Base-by-base conservation (phyloP, 1,140 invertebrate species). In the Hycleus phaleratus region DNA sequence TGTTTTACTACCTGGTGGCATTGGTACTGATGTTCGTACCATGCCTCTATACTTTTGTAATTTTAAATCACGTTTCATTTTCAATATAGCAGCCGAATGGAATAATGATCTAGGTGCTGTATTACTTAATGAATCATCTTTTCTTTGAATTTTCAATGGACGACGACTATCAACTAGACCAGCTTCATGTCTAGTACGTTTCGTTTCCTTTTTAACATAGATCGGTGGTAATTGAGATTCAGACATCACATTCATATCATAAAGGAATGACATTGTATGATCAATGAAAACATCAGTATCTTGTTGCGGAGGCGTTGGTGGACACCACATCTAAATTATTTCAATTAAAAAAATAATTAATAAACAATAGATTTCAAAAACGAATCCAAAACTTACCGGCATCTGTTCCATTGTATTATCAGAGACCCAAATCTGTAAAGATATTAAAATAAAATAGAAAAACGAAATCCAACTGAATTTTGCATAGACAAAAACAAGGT, bases 241-340 rank as follows among this genome's bases (percentile, higher is more conserved):
- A 7, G 85, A 78, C 81, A 97, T 94, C 8, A 87, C 79, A 8
- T 81, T 83, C 55, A 79, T 80, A 57, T 95, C 90, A 74, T 97
- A 97, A 46, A 96, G 80, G 68, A 93, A 92, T 38, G 83, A 81
- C 67, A 93, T 71, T 46, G 87, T 85, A 64, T 86, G 83, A 73
- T 97, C 93, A 57, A 95, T 85, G 76, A 95, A 96, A 7, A 95
- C 83, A 73, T 97, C 93, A 71, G 86, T 87, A 62, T 95, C 91
- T 72, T 90, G 87, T 69, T 88, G 85, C 4, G 94, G 93, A 59
- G 94, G 93, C 9, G 93, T 96, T 55, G 93, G 94, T 57, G 94
- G 95, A 65, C 88, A 88, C 93, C 94, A 97, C 80, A 96, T 85
- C 94, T 96, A 75, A 61, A 40, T 38, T 10, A 18, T 10, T 32